A percentile compares a stretch with the other conserved stretches of the same genome.
Evolutionary conservation across 2,113 vertebrate species (phyloP).

Genomic region (Aythya baeri): DNA sequence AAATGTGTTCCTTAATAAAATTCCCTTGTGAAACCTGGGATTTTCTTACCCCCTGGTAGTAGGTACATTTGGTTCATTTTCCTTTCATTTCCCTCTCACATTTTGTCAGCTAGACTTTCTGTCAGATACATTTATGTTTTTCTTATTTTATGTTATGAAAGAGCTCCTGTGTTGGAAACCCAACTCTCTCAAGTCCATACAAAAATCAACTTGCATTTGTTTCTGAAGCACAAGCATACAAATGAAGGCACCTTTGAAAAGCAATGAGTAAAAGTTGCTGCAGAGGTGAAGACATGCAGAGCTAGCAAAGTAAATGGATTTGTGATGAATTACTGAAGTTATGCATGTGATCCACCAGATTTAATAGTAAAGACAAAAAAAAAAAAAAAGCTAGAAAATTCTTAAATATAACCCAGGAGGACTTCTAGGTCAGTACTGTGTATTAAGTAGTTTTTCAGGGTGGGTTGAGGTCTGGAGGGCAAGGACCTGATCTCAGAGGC

Average conservation of each 20-base stretch:
- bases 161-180: neutral
- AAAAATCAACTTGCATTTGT: neutral
- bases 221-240: neutral
- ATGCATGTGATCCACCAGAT: neutral
- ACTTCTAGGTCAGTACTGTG: neutral
- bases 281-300: neutral
- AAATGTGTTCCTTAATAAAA: neutral
- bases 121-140: neutral
- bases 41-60: neutral
- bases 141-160: neutral
- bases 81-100: neutral
- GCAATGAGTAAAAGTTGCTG: neutral
- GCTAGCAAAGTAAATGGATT: neutral
- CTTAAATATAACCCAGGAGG: neutral
- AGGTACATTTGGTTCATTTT: neutral
- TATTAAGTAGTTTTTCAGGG: neutral
- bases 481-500: neutral
- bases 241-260: fast-evolving
- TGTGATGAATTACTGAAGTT: neutral
- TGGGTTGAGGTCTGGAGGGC: neutral
- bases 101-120: neutral
- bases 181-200: neutral
- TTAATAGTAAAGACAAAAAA: neutral
- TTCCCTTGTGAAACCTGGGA: neutral
- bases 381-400: neutral